Base-by-base conservation (phyloP, 1,140 invertebrate species). In the Drosophila guanche region DNA sequence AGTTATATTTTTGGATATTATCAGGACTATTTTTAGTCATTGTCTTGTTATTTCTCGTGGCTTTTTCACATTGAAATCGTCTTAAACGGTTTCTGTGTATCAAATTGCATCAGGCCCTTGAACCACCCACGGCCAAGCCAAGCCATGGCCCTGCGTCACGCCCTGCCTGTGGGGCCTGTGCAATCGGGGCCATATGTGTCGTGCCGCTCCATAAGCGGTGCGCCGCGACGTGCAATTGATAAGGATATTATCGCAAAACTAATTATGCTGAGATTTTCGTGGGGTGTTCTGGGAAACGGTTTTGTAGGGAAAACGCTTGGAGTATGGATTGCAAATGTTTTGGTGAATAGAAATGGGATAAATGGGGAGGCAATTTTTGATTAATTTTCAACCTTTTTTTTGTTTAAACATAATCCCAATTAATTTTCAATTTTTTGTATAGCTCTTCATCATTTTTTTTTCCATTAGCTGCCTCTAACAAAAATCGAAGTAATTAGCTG, bases 141-240 rank as follows among this genome's bases (percentile, higher is more conserved):
- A 22, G 40, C 8, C 55, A 50, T 23, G 22, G 20, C 23, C 8
- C 22, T n/a, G 71, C 72, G 80, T 80, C 81, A 84, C 59, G 48
- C 33, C 40, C n/a, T 51, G 37, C 46, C n/a, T 41, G 50, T 46
- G 12, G 23, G 47, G 56, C 47, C 53, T 54, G 45, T 41, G 50
- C 43, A 65, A 58, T 65, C 46, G 14, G n/a, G 14, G 16, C 3
- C 46, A 52, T 50, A 53, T 22, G 20, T 41, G 51, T 25, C 41
- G 37, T 29, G 46, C 40, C 52, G 40, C 29, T 33, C 43, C 50
- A 57, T 42, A 37, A 37, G 33, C 10, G 16, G 16, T 20, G 16
- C 16, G 50, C 59, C 57, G 50, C 61, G 29, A 51, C 37, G 10
- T 41, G 76, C 62, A 84, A 79, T 65, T 61, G 76, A 76, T 85